Base-by-base conservation (phyloP, 2,888 invertebrate species). In the Drosophila antonietae region DNA sequence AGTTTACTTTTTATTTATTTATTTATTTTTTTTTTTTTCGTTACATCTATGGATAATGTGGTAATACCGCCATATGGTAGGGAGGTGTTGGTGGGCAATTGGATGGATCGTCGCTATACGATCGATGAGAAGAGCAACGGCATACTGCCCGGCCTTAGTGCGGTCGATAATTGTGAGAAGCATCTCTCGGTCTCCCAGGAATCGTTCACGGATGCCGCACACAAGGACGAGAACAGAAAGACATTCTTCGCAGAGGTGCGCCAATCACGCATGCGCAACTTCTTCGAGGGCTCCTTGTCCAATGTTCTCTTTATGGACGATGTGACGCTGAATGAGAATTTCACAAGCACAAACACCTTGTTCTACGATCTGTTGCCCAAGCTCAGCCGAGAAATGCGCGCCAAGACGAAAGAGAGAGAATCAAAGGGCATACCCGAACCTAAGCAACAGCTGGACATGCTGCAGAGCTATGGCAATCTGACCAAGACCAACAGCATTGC, bases 51-150 rank as follows among this genome's bases (percentile, higher is more conserved):
- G 58, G 65, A 58, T 15, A 33, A n/a, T 15, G 49, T 67, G 61
- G 73, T 64, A n/a, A 31, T 46, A 1, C 72, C 68, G 31, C 68
- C 59, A 5, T 84, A 75, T 47, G 43, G 80, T 44, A 61, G 60
- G 14, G 52, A 65, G 14, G 84, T 84, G 28, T 51, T 87, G 5
- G 58, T 87, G 44, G 87, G 87, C 15, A 87, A 84, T 37, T 84
- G 84, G 84, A 7, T 71, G 10, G 70, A 81, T 56, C 84, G 84
- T 4, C 87, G 80, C 4, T 87, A 76, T 41, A 35, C 15, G 6
- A 33, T 44, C 2, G 68, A 66, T 28, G 58, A 72, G 18, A 59
- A 76, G 33, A 65, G 71, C 37, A 87, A 75, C 18, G 82, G 74
- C 44, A 82, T 80, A 9, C 31, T 84, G 41, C 84, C 84, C 0